These are phyloP conservation scores for Copsychus sechellarum DNA, from an alignment of 2,113 vertebrate genomes.

Conservation along the genomic window DNA sequence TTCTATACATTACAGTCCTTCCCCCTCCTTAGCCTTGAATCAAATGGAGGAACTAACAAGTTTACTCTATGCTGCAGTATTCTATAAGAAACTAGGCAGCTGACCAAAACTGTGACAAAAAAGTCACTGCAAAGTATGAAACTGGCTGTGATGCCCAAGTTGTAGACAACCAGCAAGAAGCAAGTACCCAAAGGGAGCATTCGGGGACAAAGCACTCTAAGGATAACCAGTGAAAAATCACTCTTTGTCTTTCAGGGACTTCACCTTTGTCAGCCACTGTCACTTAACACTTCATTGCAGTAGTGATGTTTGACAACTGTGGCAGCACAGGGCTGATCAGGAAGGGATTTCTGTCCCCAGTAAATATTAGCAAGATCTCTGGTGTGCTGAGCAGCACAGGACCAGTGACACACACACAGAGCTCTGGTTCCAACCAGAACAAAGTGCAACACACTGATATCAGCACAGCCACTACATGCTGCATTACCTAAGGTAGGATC, in stretches of 20 bases:
- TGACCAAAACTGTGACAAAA: background rate
- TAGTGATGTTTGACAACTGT: background rate
- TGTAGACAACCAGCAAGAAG: background rate
- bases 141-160: background rate
- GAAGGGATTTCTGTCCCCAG: background rate
- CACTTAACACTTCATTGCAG: background rate
- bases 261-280: background rate
- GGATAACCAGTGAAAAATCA: background rate
- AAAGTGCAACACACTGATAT: background rate
- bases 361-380: background rate
- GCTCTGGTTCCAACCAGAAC: background rate
- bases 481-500: background rate
- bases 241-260: background rate
- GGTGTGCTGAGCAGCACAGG: background rate
- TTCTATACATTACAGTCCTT: background rate
- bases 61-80: background rate
- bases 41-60: fast-evolving
- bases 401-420: background rate
- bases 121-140: background rate
- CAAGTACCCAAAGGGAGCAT: background rate
- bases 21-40: background rate
- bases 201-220: background rate
- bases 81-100: background rate
- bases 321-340: background rate
- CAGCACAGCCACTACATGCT: background rate